Evolutionary conservation across 2,888 invertebrate genomes (phyloP).

Genomic region (Liopterus haemorrhoidalis): DNA sequence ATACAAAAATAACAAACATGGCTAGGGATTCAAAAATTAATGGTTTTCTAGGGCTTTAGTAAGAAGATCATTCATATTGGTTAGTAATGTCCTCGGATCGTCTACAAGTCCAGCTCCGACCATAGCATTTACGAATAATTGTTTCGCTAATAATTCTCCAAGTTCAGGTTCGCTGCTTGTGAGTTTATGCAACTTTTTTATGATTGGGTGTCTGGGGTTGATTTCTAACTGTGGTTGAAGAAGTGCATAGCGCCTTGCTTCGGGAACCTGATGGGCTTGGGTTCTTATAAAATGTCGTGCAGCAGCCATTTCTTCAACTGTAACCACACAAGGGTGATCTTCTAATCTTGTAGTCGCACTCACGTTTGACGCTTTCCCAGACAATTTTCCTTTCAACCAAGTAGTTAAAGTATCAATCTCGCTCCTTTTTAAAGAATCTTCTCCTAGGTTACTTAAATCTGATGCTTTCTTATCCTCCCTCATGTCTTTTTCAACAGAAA

Average conservation of each 20-base stretch:
- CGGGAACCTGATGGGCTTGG: conserved; percentile 72
- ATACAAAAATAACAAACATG: no score
- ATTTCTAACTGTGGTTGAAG: conserved; percentile 90
- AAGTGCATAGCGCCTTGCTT: conserved; percentile 78
- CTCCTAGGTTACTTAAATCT: conserved; percentile 57
- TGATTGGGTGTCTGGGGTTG: conserved; percentile 87
- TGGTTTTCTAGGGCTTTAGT: conserved; percentile 74
- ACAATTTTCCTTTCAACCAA: conserved; percentile 71
- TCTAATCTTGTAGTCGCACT: conserved; percentile 79
- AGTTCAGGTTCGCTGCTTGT: conserved; percentile 69
- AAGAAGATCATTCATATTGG: conserved; percentile 81
- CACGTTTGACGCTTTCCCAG: conserved; percentile 75
- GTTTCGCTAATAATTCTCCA: conserved; percentile 77
- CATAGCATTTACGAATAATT: conserved; percentile 91
- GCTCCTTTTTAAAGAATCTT: conserved; percentile 63
- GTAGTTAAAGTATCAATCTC: conserved; percentile 73
- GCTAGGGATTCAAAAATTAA: conserved; percentile 39
- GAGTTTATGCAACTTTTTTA: conserved; percentile 78
- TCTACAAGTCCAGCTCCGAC: conserved; percentile 89
- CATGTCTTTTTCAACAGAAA: conserved; percentile 93
- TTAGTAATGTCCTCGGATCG: conserved; percentile 80
- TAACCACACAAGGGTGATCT: conserved; percentile 88
- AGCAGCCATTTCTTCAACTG: conserved; percentile 94
- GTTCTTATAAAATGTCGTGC: conserved; percentile 92
- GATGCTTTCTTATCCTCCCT: conserved; percentile 58